phyloP scores from a whole-genome alignment of 2,888 invertebrate species.

The Pyrgus malvae region DNA sequence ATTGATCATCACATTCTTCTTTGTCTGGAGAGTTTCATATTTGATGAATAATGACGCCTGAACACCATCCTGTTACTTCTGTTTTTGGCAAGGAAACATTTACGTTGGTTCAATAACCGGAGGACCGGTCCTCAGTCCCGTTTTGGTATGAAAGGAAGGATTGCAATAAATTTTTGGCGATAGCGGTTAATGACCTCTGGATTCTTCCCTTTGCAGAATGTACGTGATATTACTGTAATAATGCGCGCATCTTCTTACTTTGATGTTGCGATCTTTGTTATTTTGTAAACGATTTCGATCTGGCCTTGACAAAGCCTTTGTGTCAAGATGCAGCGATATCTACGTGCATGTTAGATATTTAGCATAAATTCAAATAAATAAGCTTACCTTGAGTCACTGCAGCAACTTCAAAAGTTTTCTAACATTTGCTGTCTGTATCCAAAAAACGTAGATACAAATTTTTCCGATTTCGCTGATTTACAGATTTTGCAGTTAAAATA shows the following conservation, averaged over 20 bases:
- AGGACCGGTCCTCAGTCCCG: conserved; percentile 14
- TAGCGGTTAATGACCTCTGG: conserved; percentile 3
- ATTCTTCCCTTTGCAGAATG: background rate
- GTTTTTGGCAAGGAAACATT: conserved; percentile 6
- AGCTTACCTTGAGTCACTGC: too few species aligned
- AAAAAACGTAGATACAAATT: too few species aligned
- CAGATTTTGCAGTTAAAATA: too few species aligned
- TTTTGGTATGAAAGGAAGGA: conserved; percentile 3
- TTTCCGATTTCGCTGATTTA: too few species aligned
- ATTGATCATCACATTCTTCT: background rate
- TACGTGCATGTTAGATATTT: background rate
- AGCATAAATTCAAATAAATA: too few species aligned
- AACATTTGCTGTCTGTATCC: too few species aligned
- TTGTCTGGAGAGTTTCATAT: background rate
- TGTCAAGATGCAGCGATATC: conserved; percentile 1
- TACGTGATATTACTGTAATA: conserved; percentile 4
- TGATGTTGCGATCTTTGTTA: background rate
- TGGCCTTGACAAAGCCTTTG: background rate
- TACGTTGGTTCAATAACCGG: conserved; percentile 14
- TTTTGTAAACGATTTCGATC: background rate
- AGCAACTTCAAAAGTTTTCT: too few species aligned
- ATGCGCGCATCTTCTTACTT: background rate
- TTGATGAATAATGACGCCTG: background rate
- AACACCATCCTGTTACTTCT: background rate
- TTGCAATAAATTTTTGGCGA: conserved; percentile 5